Evolutionary conservation across 2,888 invertebrate species (phyloP), one percentile per base, ranked within the genome.

Genomic region (Sarcophaga carnaria): DNA sequence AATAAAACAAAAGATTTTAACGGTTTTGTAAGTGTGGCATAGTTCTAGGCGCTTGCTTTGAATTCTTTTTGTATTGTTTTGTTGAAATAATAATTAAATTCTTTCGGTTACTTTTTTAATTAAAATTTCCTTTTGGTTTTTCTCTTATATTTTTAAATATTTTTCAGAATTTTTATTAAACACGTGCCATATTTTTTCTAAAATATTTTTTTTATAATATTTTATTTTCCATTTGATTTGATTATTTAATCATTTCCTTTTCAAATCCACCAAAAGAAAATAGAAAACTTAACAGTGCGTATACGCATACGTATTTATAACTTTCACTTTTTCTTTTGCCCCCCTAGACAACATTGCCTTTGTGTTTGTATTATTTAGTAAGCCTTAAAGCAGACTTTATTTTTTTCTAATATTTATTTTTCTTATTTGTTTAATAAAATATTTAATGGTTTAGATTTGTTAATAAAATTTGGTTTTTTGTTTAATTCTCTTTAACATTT

Each of bases 171-270:
- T 79, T 54, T 66, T 64, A 27, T 64, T 74, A 10, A 49, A 77
- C 84, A 85, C 80, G 71, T 85, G 80, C 59, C 70, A 72, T 67
- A 70, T 84, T 69, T 60, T 54, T 45, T 22, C 22, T 14, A 5
- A 37, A 22, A 49, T 66, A 10, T 67, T 75, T 62, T 62, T 54
- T 14, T 27, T 45, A n/a, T 45, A 47, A 2, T 74, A 17, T 25
- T 37, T 14, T n/a, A n/a, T 14, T 64, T 54, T 66, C 11, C 27
- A 14, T n/a, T n/a, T 37, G 37, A 71, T 66, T 76, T 84, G 75
- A 85, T 80, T 85, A 85, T 85, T 85, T 80, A 80, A 80, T 80
- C 76, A 85, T 70, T 47, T 70, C 78, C 74, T 63, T 78, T 74
- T 72, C 78, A 54, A 25, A 22, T n/a, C 37, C 8, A 8, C 37